Evolutionary conservation across 1,140 invertebrate species (phyloP).

Genomic region (Bombus sibiricus): DNA sequence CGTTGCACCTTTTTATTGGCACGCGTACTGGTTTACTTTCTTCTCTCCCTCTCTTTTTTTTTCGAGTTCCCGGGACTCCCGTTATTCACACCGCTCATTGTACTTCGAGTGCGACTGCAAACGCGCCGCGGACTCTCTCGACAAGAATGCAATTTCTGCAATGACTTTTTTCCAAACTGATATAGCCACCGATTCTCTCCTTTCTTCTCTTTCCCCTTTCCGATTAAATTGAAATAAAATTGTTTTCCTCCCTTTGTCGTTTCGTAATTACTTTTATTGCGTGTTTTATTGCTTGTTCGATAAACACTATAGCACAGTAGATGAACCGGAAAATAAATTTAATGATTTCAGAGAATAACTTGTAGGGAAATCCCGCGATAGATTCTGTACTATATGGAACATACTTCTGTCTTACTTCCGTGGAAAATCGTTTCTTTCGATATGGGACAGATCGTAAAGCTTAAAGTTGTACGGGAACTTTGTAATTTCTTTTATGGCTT

Average conservation of each 20-base stretch:
- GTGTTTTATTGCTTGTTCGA: background rate
- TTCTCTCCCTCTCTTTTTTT: background rate
- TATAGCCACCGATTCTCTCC: background rate
- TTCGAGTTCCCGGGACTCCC: slow-evolving; percentile 20
- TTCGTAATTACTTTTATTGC: background rate
- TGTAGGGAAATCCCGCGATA: background rate
- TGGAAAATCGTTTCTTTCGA: background rate
- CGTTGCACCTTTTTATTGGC: slow-evolving; percentile 36
- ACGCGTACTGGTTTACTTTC: slow-evolving; percentile 30
- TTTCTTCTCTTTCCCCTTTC: background rate
- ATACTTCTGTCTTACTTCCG: background rate
- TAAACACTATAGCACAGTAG: too few relatives aligned
- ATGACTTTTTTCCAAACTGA: background rate
- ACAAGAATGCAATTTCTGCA: slow-evolving; percentile 24
- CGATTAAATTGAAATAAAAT: background rate
- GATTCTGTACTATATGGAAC: too few relatives aligned
- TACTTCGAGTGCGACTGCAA: slow-evolving; percentile 29
- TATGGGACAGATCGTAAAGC: too few relatives aligned
- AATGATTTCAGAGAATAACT: background rate
- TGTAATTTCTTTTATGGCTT: background rate
- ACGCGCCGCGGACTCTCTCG: slow-evolving; percentile 17
- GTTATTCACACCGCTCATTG: slow-evolving; percentile 24
- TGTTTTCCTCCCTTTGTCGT: background rate
- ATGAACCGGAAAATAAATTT: background rate
- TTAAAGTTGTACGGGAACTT: background rate